Evolutionary conservation across 2,888 invertebrate species (phyloP).

Genomic region (Aspidiotus rigidus): DNA sequence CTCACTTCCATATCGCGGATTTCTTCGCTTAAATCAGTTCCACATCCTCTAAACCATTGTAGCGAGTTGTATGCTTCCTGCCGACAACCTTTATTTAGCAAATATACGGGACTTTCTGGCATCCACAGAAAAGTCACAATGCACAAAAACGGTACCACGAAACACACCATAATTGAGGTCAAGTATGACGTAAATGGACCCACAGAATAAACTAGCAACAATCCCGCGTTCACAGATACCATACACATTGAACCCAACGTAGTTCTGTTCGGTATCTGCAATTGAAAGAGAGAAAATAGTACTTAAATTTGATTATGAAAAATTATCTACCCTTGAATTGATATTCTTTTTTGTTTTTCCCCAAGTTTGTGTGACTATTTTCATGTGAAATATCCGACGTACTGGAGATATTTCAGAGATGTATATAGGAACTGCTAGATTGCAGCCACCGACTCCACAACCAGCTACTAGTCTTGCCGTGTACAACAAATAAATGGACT

Average conservation of each 20-base stretch:
- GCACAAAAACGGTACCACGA: conserved; percentile 35
- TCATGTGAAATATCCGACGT: conserved; percentile 36
- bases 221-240: conserved; percentile 59
- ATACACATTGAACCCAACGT: conserved; percentile 73
- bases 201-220: conserved; percentile 57
- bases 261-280: conserved; percentile 65
- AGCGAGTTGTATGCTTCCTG: conserved; percentile 36
- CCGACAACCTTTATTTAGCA: conserved; percentile 35
- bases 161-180: conserved; percentile 42
- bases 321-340: no score
- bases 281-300: not conserved
- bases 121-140: conserved; percentile 35
- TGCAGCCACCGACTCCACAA: conserved; percentile 57
- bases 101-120: conserved; percentile 37
- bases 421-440: conserved; percentile 72
- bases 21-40: conserved; percentile 24
- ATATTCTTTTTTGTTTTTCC: not conserved
- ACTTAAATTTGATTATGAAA: not conserved
- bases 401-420: conserved; percentile 74
- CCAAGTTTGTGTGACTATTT: not conserved
- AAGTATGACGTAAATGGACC: conserved; percentile 63
- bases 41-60: conserved; percentile 34
- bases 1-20: not conserved
- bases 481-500: conserved; percentile 31
- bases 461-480: conserved; percentile 44